Base-by-base conservation (phyloP, 92 coral and sea anemone species). In the Nematostella vectensis region DNA sequence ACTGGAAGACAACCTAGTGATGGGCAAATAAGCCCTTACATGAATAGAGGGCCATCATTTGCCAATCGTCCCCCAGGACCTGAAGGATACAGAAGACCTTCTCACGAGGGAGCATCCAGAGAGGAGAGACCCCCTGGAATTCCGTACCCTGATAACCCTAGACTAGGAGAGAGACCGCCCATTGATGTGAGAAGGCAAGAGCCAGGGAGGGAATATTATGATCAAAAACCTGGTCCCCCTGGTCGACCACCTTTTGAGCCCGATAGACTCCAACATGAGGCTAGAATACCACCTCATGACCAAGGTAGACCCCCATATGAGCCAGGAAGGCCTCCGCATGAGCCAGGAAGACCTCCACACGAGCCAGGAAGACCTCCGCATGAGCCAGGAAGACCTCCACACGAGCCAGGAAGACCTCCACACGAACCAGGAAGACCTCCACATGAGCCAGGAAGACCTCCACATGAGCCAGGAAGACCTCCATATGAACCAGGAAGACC, bases 151-250 rank as follows among this genome's bases (percentile, higher is more conserved):
- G 36, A 51, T 27, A 15, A 13, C 3, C 63, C 63, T 21, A 62
- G 50, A 55, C 72, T 38, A 30, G 16, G 60, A 2, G 71, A 64
- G 26, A 53, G 55, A 17, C 55, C 47, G 2, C 70, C 54, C 3
- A n/a, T n/a, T n/a, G n/a, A n/a, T n/a, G n/a, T n/a, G n/a, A n/a
- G n/a, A 28, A 45, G 38, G 57, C 58, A 8, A 30, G 68, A 49
- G n/a, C n/a, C n/a, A n/a, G n/a, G n/a, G n/a, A n/a, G n/a, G n/a
- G n/a, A n/a, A n/a, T n/a, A n/a, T n/a, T n/a, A n/a, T n/a, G n/a
- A n/a, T n/a, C n/a, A n/a, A n/a, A 19, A 60, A 53, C 58, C 25
- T 37, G 29, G 23, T 18, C 70, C 31, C 21, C 59, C 51, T 21
- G 70, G 53, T n/a, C 70, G 50, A 19, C n/a, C n/a, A n/a, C n/a